These are phyloP conservation scores for Leptinotarsa texana DNA, from an alignment of 1,140 invertebrate species.

Conservation along the genomic window DNA sequence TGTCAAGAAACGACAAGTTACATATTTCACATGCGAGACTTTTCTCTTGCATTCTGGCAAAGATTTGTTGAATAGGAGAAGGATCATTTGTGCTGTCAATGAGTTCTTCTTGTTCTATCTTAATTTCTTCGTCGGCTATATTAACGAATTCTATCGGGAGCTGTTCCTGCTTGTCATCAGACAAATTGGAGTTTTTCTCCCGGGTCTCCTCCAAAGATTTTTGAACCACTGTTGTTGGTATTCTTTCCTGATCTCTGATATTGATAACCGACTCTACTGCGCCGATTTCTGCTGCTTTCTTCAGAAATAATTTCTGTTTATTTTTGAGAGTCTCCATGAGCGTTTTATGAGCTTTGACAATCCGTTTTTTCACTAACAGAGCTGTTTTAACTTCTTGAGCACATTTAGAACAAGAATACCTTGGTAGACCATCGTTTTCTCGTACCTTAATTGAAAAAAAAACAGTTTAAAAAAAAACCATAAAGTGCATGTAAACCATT, in stretches of 20 bases:
- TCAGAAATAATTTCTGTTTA: not conserved
- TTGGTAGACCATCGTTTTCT: slow-evolving; percentile 34
- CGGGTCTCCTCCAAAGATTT: not conserved
- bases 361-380: slow-evolving; percentile 33
- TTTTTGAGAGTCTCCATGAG: slow-evolving; percentile 14
- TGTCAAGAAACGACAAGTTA: slow-evolving; percentile 31
- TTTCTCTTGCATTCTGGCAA: not conserved
- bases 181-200: not conserved
- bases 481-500: not conserved
- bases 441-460: slow-evolving; percentile 29
- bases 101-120: not conserved
- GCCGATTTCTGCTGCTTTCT: not conserved
- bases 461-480: not conserved
- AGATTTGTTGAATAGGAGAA: not conserved
- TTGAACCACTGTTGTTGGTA: not conserved
- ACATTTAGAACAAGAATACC: slow-evolving; percentile 39
- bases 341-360: slow-evolving; percentile 36
- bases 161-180: not conserved
- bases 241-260: not conserved
- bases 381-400: slow-evolving; percentile 39
- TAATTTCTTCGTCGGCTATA: not conserved
- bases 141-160: not conserved
- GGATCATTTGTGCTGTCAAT: not conserved
- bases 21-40: slow-evolving; percentile 27
- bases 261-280: not conserved